phyloP scores from a whole-genome alignment of 2,888 invertebrate species.

The Aethes cnicana region DNA sequence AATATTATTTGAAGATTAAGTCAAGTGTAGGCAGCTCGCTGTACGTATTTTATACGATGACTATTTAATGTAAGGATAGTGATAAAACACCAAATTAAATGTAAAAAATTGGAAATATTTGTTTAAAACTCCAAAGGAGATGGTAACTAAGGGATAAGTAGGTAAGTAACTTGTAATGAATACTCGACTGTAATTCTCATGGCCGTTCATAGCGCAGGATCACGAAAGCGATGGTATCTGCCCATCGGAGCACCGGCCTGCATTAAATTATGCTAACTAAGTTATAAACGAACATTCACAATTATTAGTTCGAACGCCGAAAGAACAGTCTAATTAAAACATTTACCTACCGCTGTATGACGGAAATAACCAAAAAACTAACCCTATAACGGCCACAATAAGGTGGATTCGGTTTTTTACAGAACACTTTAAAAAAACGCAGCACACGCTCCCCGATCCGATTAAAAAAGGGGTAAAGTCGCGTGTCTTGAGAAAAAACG shows the following conservation, averaged over 20 bases:
- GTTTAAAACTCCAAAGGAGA: too few species aligned
- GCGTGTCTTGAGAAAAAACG: conserved; percentile 59
- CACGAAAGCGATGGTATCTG: conserved; percentile 48
- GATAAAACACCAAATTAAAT: too few species aligned
- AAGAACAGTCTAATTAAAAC: conserved; percentile 71
- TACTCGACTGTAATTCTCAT: conserved; percentile 8
- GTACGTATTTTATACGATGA: not conserved
- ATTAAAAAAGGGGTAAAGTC: conserved; percentile 79
- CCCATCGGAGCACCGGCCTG: conserved; percentile 42
- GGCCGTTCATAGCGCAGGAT: conserved; percentile 5
- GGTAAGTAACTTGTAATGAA: too few species aligned
- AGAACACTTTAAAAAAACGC: conserved; percentile 57
- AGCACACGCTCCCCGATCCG: conserved; percentile 75
- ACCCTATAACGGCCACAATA: conserved; percentile 76
- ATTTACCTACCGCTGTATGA: conserved; percentile 67
- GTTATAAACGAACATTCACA: conserved; percentile 63
- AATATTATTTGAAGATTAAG: conserved; percentile 41
- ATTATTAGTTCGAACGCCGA: conserved; percentile 47
- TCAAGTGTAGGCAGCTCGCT: conserved; percentile 14
- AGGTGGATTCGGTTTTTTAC: conserved; percentile 76
- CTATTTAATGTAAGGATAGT: not conserved
- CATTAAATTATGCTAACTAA: conserved; percentile 67
- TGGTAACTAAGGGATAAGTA: too few species aligned
- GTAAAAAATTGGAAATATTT: too few species aligned
- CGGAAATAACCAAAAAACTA: conserved; percentile 68